These are phyloP conservation scores for Cyaniris semiargus DNA, from an alignment of 2,888 invertebrate genomes.

Conservation along the genomic window DNA sequence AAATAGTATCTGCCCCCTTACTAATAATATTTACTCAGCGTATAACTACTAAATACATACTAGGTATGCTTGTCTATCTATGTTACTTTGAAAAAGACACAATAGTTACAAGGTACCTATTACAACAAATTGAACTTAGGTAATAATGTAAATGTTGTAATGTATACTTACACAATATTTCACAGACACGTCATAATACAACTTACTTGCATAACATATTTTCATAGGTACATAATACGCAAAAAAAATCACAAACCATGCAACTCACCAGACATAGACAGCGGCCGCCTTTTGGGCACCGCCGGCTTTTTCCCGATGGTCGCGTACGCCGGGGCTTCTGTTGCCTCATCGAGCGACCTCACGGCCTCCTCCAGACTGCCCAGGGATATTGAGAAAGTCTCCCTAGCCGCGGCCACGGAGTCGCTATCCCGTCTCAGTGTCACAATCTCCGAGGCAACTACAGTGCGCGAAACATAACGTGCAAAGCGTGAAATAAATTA, in stretches of 20 bases:
- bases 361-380: constrained; percentile 75
- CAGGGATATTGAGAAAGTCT: constrained; percentile 73
- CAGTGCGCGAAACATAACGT: constrained; percentile 40
- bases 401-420: constrained; percentile 67
- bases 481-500: constrained; percentile 45
- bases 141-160: no score
- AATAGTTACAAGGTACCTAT: no score
- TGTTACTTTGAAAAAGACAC: no score
- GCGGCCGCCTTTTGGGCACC: constrained; percentile 78
- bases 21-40: no score
- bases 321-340: constrained; percentile 66
- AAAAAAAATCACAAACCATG: not conserved
- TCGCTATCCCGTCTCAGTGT: constrained; percentile 77
- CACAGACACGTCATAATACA: no score
- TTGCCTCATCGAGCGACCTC: constrained; percentile 67
- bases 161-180: no score
- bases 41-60: no score
- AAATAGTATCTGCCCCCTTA: no score
- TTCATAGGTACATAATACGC: no score
- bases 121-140: no score
- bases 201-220: not conserved
- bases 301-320: constrained; percentile 75
- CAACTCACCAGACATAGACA: constrained; percentile 82
- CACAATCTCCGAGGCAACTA: constrained; percentile 77
- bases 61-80: no score